Base-by-base conservation (phyloP, 2,888 invertebrate genomes). In the Anthoptus insignis region DNA sequence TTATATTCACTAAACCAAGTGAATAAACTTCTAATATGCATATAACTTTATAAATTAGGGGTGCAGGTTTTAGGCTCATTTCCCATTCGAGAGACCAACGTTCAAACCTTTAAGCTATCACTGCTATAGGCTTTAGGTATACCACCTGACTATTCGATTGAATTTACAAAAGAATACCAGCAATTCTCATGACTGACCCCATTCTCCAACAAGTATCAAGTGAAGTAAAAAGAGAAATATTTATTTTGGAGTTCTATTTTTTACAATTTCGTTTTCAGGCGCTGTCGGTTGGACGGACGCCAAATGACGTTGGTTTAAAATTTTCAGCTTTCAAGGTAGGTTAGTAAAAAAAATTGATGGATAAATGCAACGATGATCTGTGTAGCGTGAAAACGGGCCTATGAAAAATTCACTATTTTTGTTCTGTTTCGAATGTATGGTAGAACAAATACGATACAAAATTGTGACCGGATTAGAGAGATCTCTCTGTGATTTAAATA, bases 271-370 rank as follows among this genome's bases (percentile, higher is more conserved):
- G 56, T 63, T 56, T 63, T 49, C 37, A n/a, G 19, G 27, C 54
- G 8, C 21, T 22, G 3, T 32, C 54, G 71, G 76, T 78, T 88
- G 90, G 88, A 77, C 65, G 52, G 27, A 37, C 49, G 82, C 90
- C 89, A 89, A 87, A 89, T 84, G 78, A 82, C 83, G 85, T 85
- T 80, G 83, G 83, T 82, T 84, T 86, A 84, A 81, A 87, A 85
- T 84, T 85, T 87, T 86, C 81, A 83, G 86, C 81, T 77, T 78
- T 63, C 61, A 56, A 63, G 61, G 56, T 63, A 27, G 56, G 61
- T 56, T 49, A 56, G 47, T 49, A 56, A 56, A 63, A 53, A n/a
- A 56, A 37, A 37, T 63, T 56, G 61, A 63, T 49, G 54, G 56
- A 56, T 49, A 61, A 56, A 42, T 34, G 53, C n/a, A 16, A 13